A percentile compares a stretch with the other conserved stretches of the same genome.
These are phyloP conservation scores for Diorhabda sublineata DNA, from an alignment of 1,140 invertebrate species.

Conservation along the genomic window DNA sequence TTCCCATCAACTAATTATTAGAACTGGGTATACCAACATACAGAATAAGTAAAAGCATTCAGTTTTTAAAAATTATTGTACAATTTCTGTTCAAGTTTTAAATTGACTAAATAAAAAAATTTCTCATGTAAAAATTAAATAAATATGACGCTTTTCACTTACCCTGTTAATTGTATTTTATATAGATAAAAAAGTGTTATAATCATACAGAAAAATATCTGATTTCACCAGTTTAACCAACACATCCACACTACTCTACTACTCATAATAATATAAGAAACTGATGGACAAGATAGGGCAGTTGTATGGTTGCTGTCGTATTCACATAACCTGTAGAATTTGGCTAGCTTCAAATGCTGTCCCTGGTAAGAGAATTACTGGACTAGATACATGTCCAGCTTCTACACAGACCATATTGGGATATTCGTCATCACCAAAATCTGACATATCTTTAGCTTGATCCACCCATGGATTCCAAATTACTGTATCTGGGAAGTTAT, in stretches of 20 bases:
- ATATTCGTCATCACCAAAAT: slow-evolving; percentile 94
- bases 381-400: slow-evolving; percentile 81
- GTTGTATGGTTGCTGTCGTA: neutral
- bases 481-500: slow-evolving; percentile 91
- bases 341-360: slow-evolving; percentile 85
- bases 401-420: slow-evolving; percentile 95
- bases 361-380: slow-evolving; percentile 78
- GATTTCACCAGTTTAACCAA: slow-evolving; percentile 6
- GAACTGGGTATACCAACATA: too few species aligned
- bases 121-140: too few species aligned
- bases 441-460: slow-evolving; percentile 83
- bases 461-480: slow-evolving; percentile 97
- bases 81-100: too few species aligned
- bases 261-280: slow-evolving; percentile 15
- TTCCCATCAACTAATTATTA: too few species aligned
- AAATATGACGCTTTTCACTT: too few species aligned
- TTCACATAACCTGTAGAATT: slow-evolving; percentile 67
- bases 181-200: too few species aligned
- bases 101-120: too few species aligned
- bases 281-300: neutral
- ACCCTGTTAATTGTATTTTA: too few species aligned
- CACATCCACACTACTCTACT: slow-evolving; percentile 12
- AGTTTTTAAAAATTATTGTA: too few species aligned
- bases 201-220: neutral
- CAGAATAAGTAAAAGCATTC: too few species aligned